phyloP scores from a whole-genome alignment of 2,888 invertebrate species.

The Steinernema hermaphroditum region DNA sequence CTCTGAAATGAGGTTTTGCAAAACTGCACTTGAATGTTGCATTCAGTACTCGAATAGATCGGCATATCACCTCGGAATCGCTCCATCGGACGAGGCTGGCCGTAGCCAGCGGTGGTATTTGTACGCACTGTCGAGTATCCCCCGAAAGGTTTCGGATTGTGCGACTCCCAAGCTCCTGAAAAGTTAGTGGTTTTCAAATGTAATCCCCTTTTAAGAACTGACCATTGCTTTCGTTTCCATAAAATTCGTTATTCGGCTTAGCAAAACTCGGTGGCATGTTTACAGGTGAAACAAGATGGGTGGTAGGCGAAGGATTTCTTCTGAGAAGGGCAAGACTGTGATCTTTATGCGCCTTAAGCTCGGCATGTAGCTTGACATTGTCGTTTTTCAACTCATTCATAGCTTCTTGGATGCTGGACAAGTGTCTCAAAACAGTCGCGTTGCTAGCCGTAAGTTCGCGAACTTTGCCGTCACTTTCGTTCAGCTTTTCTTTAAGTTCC shows the following conservation, averaged over 20 bases:
- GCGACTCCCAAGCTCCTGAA: not conserved
- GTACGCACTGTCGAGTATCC: not conserved
- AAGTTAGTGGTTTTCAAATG: not conserved
- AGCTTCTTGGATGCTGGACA: not conserved
- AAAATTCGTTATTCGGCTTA: not conserved
- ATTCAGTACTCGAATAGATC: not conserved
- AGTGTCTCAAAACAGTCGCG: conserved; percentile 6
- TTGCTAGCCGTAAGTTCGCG: not conserved
- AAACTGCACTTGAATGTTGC: no score
- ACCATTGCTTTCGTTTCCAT: not conserved
- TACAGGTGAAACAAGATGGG: not conserved
- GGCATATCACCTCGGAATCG: conserved; percentile 4
- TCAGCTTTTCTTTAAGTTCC: conserved; percentile 46
- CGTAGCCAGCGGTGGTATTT: not conserved
- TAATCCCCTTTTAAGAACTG: not conserved
- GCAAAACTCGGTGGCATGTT: not conserved
- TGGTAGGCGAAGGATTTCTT: conserved; percentile 6
- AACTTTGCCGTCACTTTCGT: conserved; percentile 39
- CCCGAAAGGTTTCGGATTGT: not conserved
- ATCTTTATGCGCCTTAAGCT: not conserved
- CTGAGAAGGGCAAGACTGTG: not conserved
- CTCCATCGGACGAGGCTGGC: not conserved
- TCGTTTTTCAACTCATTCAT: conserved; percentile 15
- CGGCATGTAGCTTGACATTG: not conserved
- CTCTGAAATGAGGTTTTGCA: not conserved